Percentiles rank a stretch among this genome's conserved stretches.
Evolutionary conservation across 2,888 invertebrate species (phyloP).

Genomic region (Byasa hedistus): DNA sequence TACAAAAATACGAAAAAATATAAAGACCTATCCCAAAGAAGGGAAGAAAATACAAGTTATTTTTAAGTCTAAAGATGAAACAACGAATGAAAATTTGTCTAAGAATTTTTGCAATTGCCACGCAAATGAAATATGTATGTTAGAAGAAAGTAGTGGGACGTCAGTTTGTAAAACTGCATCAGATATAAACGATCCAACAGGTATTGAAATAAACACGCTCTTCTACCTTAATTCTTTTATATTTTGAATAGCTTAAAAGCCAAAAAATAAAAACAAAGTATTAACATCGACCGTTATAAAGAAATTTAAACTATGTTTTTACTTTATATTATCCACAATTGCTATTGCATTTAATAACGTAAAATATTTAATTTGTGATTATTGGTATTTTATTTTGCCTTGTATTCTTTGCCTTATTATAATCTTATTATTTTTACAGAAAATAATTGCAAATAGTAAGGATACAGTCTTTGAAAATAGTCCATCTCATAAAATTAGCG

Average conservation of each 20-base stretch:
- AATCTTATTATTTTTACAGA: too few species aligned
- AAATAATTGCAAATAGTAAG: too few species aligned
- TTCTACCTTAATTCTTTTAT: too few species aligned
- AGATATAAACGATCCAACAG: constrained; percentile 81
- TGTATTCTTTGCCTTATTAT: too few species aligned
- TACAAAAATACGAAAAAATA: constrained; percentile 68
- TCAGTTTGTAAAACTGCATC: constrained; percentile 76
- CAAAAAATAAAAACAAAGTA: background rate
- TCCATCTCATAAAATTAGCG: too few species aligned
- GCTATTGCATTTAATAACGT: too few species aligned
- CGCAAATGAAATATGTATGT: constrained; percentile 82
- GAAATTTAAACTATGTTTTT: too few species aligned
- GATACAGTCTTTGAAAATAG: too few species aligned
- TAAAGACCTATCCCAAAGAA: constrained; percentile 66
- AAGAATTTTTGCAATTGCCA: constrained; percentile 76
- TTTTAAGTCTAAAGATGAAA: constrained; percentile 55
- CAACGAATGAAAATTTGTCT: constrained; percentile 61
- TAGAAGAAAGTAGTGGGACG: constrained; percentile 80
- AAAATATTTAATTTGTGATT: too few species aligned
- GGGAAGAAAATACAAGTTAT: constrained; percentile 47
- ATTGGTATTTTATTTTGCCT: too few species aligned
- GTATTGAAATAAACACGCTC: constrained; percentile 44
- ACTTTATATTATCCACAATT: too few species aligned
- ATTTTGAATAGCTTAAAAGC: too few species aligned
- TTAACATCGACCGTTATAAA: background rate